Evolutionary conservation across 2,113 vertebrate species (phyloP).

Genomic region (Anoura caudifer): DNA sequence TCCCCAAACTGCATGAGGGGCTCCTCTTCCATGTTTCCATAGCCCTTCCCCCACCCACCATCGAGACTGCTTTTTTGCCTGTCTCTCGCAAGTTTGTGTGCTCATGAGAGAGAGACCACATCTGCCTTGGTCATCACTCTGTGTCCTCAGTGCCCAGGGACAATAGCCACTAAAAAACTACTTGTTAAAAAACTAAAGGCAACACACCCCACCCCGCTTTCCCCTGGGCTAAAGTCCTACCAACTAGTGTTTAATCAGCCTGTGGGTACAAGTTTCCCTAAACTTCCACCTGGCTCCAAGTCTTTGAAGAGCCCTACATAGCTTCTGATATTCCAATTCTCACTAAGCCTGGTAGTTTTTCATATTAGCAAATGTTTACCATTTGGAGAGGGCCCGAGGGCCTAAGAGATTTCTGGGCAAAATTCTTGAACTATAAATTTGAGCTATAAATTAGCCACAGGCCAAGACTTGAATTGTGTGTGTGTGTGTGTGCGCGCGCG

Average conservation of each 20-base stretch:
- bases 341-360: slow-evolving; percentile 43
- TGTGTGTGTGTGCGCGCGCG: not conserved
- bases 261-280: not conserved
- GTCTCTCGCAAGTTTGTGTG: not conserved
- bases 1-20: not conserved
- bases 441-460: slow-evolving; percentile 42
- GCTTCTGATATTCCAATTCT: slow-evolving; percentile 35
- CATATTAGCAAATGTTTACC: slow-evolving; percentile 61
- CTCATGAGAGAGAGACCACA: not conserved
- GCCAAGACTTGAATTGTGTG: slow-evolving; percentile 24
- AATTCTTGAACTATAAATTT: slow-evolving; percentile 35
- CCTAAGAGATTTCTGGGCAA: slow-evolving; percentile 51
- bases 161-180: not conserved
- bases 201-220: not conserved
- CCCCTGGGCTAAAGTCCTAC: slow-evolving; percentile 7
- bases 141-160: not conserved
- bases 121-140: not conserved
- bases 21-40: not conserved
- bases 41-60: not conserved
- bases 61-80: not conserved
- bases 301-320: slow-evolving; percentile 31
- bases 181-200: not conserved
- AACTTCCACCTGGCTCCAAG: slow-evolving; percentile 39
- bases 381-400: not conserved
- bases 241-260: slow-evolving; percentile 50